A percentile compares a stretch with the other conserved stretches of the same genome.
phyloP scores from a whole-genome alignment of 2,888 invertebrate species.

The Galerucella pusilla region DNA sequence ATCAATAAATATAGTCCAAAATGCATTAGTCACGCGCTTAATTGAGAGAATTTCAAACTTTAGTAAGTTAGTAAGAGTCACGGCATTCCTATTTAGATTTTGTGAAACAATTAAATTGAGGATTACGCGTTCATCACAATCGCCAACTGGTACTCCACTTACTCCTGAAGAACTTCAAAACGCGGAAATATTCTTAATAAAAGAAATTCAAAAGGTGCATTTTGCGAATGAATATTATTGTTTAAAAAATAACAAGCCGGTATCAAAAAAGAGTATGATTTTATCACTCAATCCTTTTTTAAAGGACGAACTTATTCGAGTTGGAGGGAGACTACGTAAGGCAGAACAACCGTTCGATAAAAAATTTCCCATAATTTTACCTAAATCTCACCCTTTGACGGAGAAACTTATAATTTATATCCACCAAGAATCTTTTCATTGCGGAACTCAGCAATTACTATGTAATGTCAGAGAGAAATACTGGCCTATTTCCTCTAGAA shows the following conservation, averaged over 20 bases:
- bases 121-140: neutral
- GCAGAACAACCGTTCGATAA: neutral
- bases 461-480: too few species aligned
- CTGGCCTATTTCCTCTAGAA: neutral
- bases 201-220: neutral
- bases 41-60: neutral
- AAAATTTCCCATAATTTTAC: constrained; percentile 2
- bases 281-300: too few species aligned
- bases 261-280: neutral
- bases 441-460: neutral
- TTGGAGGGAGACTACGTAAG: neutral
- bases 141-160: neutral
- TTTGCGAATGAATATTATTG: constrained; percentile 5
- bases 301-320: neutral
- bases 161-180: neutral
- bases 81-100: neutral
- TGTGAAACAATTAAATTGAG: neutral
- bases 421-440: neutral
- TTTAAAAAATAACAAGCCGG: neutral
- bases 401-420: neutral
- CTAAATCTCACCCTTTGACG: neutral
- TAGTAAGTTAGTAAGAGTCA: neutral
- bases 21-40: neutral
- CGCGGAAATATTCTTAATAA: neutral
- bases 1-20: neutral